Base-by-base conservation (phyloP, 2,113 vertebrate species). In the Gopherus flavomarginatus region DNA sequence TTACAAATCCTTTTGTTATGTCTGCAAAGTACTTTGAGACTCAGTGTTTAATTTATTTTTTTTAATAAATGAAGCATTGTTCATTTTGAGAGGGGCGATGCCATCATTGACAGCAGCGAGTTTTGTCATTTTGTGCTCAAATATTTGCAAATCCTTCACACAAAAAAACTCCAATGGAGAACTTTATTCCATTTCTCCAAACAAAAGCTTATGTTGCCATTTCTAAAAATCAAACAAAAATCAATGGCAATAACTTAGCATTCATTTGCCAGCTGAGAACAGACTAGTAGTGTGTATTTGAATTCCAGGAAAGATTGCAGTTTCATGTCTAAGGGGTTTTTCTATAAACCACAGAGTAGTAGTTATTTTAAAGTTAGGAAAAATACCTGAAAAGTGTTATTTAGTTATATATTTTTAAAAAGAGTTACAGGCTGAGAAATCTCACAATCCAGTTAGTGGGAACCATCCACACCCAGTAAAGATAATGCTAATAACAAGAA, bases 171-270 rank as follows among this genome's bases (percentile, higher is more conserved):
- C 47, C 47, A 95, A 96, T 97, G 35, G 47, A 97, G 96, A 97
- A 97, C 96, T 97, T 95, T 90, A 92, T 80, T 96, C 93, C 83
- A 96, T 88, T 97, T 94, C 96, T 95, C 94, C 96, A 97, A 97
- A 96, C 96, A 97, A 94, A 96, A 97, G 94, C 96, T 95, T 97
- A 95, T 94, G 95, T 50, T 96, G 94, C 96, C 81, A 84, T 96
- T 97, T 95, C 95, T 97, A 97, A 97, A 97, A 97, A 96, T 97
- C 97, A 97, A 97, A 97, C 96, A 97, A 97, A 97, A 97, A 97
- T 97, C 96, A 97, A 96, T 97, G 97, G 95, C 97, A 97, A 96
- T 96, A 97, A 97, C 97, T 97, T 96, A 75, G 93, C 75, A 95
- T 94, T 97, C 96, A 97, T 97, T 96, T 97, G 96, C 92, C 97